These are phyloP conservation scores for Parazoanthus swiftii DNA, from an alignment of 92 coral and sea anemone genomes.

Conservation along the genomic window DNA sequence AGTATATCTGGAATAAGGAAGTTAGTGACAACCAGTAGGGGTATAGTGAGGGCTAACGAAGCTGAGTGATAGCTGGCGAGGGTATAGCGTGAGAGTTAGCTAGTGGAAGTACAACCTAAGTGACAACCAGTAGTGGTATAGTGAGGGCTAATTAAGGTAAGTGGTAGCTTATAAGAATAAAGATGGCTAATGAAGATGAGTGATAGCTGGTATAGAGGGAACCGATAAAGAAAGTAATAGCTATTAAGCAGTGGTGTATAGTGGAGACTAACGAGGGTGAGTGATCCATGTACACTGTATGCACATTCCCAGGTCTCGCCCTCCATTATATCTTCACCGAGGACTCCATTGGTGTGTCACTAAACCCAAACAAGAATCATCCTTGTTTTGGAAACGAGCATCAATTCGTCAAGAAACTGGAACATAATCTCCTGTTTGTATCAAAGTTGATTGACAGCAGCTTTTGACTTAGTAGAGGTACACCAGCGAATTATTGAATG, in stretches of 20 bases:
- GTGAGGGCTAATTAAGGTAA: neutral
- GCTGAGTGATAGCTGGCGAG: neutral
- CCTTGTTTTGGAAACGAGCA: conserved; percentile 29
- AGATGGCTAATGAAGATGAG: neutral
- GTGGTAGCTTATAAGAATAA: neutral
- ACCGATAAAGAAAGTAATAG: neutral
- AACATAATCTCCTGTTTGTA: conserved; percentile 12
- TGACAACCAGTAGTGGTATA: neutral
- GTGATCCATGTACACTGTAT: neutral
- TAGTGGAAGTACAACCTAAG: neutral
- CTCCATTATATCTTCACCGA: conserved; percentile 34
- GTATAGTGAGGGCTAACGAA: neutral
- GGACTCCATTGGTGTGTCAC: conserved; percentile 32
- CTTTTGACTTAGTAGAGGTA: neutral
- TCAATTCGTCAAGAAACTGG: conserved; percentile 29
- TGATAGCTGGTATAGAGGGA: neutral
- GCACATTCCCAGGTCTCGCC: conserved; percentile 31
- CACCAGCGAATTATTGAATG: too few relatives aligned
- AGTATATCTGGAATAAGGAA: too few relatives aligned
- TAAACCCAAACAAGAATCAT: conserved; percentile 33
- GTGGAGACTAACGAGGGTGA: neutral
- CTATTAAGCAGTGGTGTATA: neutral
- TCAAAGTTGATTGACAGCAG: conserved; percentile 11
- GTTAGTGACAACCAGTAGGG: neutral
- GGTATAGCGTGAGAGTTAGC: neutral